Evolutionary conservation across 2,888 invertebrate genomes (phyloP).

Genomic region (Smittia sp.): DNA sequence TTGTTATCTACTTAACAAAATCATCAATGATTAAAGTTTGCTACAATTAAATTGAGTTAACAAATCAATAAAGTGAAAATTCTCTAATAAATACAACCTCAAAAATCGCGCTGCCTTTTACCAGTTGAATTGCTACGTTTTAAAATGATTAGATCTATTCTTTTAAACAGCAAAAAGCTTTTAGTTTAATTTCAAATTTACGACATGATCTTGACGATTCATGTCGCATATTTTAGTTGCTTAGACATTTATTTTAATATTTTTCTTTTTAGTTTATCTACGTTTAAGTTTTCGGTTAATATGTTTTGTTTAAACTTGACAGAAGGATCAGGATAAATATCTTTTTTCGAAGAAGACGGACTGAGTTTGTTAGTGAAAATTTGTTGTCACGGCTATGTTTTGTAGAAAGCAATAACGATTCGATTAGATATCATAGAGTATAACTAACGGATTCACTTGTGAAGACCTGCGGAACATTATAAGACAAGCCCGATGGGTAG

Average conservation of each 20-base stretch:
- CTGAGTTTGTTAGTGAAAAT: no score
- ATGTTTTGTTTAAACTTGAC: not conserved
- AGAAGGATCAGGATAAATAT: not conserved
- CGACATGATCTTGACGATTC: slow-evolving; percentile 2
- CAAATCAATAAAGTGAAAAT: not conserved
- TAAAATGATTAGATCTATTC: slow-evolving; percentile 20
- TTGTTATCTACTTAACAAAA: not conserved
- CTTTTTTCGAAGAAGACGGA: not conserved
- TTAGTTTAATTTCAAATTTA: not conserved
- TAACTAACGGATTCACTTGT: not conserved
- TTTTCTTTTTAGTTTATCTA: not conserved
- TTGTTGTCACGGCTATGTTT: not conserved
- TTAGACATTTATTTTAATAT: not conserved
- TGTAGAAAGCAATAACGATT: slow-evolving; percentile 32
- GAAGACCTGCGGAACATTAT: not conserved
- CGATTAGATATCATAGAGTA: slow-evolving; percentile 4
- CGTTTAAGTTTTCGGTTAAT: not conserved
- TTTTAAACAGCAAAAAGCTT: slow-evolving; percentile 40
- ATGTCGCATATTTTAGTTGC: not conserved
- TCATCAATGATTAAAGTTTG: not conserved
- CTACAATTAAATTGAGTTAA: not conserved
- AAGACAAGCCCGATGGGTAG: no score
- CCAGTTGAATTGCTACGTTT: slow-evolving; percentile 27
- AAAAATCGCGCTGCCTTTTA: slow-evolving; percentile 2
- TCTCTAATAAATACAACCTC: slow-evolving; percentile 14